phyloP scores from a whole-genome alignment of 2,888 invertebrate species.

The Cyclophora punctaria region DNA sequence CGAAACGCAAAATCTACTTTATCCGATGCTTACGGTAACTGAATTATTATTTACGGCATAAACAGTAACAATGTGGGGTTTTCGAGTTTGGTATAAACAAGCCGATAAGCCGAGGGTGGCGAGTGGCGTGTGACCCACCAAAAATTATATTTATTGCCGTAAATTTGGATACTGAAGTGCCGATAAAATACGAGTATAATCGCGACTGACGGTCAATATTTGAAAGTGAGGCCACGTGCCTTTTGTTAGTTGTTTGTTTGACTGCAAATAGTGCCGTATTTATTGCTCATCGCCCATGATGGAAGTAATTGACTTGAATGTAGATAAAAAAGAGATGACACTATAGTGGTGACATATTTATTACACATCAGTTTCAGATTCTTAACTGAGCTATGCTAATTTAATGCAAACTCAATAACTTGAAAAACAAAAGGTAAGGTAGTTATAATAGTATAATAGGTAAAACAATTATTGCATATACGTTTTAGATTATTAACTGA shows the following conservation, averaged over 20 bases:
- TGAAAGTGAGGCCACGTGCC: slow-evolving; percentile 28
- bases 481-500: too few relatives aligned
- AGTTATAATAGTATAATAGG: too few relatives aligned
- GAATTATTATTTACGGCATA: slow-evolving; percentile 49
- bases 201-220: slow-evolving; percentile 21
- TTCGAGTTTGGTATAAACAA: slow-evolving; percentile 42
- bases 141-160: slow-evolving; percentile 18
- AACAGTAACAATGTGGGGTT: slow-evolving; percentile 43
- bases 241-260: slow-evolving; percentile 24
- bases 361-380: too few relatives aligned
- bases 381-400: too few relatives aligned
- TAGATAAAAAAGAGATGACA: too few relatives aligned
- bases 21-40: slow-evolving; percentile 28
- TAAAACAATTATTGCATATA: too few relatives aligned
- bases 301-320: too few relatives aligned
- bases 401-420: too few relatives aligned
- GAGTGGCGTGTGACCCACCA: slow-evolving; percentile 30
- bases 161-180: slow-evolving; percentile 20
- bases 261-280: slow-evolving; percentile 1
- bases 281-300: too few relatives aligned
- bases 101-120: slow-evolving; percentile 38
- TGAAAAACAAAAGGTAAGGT: too few relatives aligned
- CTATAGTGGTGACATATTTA: too few relatives aligned
- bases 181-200: slow-evolving; percentile 36
- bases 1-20: slow-evolving; percentile 22